Base-by-base conservation (phyloP, 2,888 invertebrate species). In the Uloborus plumipes region DNA sequence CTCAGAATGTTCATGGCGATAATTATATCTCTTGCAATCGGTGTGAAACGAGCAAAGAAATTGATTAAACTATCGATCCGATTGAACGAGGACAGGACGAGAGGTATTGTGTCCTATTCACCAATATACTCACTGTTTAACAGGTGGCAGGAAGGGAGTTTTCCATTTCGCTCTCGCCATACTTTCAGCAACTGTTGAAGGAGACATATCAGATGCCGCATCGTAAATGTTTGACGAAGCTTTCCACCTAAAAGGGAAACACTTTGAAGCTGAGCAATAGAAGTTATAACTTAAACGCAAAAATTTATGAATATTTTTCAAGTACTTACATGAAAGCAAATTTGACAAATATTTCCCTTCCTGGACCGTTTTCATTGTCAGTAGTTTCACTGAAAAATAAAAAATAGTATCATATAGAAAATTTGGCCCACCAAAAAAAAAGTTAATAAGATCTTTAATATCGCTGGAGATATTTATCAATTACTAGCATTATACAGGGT, bases 201-300 rank as follows among this genome's bases (percentile, higher is more conserved):
- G 49, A 16, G 74, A 65, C 14, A 70, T 20, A 50, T 81, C 80
- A 15, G 50, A 49, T 15, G 50, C 50, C 31, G 58, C 62, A 64
- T 81, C 80, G 58, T 65, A 81, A 18, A 53, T n/a, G 22, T 74
- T 69, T 1, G 80, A 81, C 1, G 80, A 81, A 2, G 74, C 62
- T 16, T 50, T 16, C 80, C 80, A 81, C 26, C 80, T 81, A n/a
- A 51, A 67, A 55, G 4, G 9, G 20, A 53, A 51, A 39, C 3
- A 39, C 9, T 39, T 39, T 2, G 1, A 39, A 9, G 1, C 9
- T 39, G 3, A 11, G 3, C 7, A 39, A 39, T 7, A 11, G 6
- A 39, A 11, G 9, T 39, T 39, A 1, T 7, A 7, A 9, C 39
- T 4, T 39, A 11, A 39, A 39, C 39, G 7, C 1, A 39, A 39